phyloP scores from a whole-genome alignment of 1,140 invertebrate genomes.

The Patella vulgata region DNA sequence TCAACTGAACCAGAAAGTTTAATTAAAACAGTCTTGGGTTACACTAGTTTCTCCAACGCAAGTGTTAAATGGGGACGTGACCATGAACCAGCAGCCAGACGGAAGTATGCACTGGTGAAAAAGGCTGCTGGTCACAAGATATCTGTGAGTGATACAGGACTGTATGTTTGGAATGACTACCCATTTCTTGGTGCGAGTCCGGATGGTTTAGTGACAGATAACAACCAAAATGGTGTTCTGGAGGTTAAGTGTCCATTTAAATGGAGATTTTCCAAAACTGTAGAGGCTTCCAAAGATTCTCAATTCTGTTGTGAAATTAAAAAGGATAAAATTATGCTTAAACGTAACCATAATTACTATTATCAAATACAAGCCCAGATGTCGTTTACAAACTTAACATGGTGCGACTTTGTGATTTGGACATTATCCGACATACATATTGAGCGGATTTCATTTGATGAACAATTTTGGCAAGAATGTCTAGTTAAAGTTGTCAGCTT shows the following conservation, averaged over 20 bases:
- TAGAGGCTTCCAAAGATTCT: constrained; percentile 13
- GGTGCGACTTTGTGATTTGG: constrained; percentile 62
- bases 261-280: constrained; percentile 8
- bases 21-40: no score
- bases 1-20: no score
- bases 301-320: constrained; percentile 15
- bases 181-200: constrained; percentile 6
- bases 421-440: constrained; percentile 10
- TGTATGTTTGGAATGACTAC: not conserved
- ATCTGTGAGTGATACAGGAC: not conserved
- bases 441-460: constrained; percentile 8
- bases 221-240: constrained; percentile 4
- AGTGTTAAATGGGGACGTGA: not conserved
- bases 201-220: constrained; percentile 3
- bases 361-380: constrained; percentile 66
- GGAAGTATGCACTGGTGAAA: not conserved
- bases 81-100: constrained; percentile 11
- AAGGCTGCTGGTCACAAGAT: not conserved
- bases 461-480: not conserved
- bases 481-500: not conserved
- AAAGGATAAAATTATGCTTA: constrained; percentile 39
- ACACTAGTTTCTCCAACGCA: no score
- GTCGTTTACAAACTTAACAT: constrained; percentile 48
- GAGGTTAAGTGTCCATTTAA: constrained; percentile 27
- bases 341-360: constrained; percentile 57